Conservation (phyloP, 2,888 invertebrate genomes). For the Serrognathus titanus region DNA sequence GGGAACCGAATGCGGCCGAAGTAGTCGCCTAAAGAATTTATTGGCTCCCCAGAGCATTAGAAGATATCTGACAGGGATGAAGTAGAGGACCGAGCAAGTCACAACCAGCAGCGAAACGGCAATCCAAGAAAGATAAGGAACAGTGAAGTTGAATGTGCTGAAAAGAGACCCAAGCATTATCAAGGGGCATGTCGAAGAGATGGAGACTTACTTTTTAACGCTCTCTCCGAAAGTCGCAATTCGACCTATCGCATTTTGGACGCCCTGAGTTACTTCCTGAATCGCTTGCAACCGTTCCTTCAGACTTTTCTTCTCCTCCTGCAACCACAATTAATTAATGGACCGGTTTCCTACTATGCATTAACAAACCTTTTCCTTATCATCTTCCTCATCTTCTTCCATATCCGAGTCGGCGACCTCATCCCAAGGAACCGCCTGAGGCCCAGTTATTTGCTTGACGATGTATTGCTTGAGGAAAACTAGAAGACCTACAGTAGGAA, state of each 20-base stretch:
- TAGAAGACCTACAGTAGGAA: slow-evolving; percentile 77
- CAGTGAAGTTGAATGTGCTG: slow-evolving; percentile 95
- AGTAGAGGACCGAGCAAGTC: slow-evolving; percentile 77
- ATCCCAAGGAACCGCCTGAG: slow-evolving; percentile 44
- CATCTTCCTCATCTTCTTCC: slow-evolving; percentile 87
- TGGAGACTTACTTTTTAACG: slow-evolving; percentile 78
- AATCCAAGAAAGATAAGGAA: slow-evolving; percentile 92
- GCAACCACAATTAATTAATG: slow-evolving; percentile 24
- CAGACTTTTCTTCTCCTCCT: slow-evolving; percentile 94
- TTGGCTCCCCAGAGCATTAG: slow-evolving; percentile 90
- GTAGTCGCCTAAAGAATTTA: slow-evolving; percentile 90
- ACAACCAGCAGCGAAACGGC: slow-evolving; percentile 75
- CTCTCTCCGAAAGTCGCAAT: slow-evolving; percentile 92
- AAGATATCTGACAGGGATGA: slow-evolving; percentile 84
- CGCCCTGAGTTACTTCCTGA: slow-evolving; percentile 95
- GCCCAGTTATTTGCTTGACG: slow-evolving; percentile 51
- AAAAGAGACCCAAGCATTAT: slow-evolving; percentile 36
- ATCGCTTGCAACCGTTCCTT: slow-evolving; percentile 92
- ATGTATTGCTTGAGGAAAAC: slow-evolving; percentile 74
- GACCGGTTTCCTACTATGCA: not conserved
- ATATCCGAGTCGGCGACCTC: slow-evolving; percentile 52
- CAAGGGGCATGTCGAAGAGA: not conserved
- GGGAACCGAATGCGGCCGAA: slow-evolving; percentile 90
- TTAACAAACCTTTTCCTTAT: slow-evolving; percentile 71
- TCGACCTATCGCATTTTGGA: slow-evolving; percentile 93